Percentiles rank a stretch among this genome's conserved stretches.
Evolutionary conservation across 1,140 invertebrate species (phyloP).

Genomic region (Bombus vancouverensis): DNA sequence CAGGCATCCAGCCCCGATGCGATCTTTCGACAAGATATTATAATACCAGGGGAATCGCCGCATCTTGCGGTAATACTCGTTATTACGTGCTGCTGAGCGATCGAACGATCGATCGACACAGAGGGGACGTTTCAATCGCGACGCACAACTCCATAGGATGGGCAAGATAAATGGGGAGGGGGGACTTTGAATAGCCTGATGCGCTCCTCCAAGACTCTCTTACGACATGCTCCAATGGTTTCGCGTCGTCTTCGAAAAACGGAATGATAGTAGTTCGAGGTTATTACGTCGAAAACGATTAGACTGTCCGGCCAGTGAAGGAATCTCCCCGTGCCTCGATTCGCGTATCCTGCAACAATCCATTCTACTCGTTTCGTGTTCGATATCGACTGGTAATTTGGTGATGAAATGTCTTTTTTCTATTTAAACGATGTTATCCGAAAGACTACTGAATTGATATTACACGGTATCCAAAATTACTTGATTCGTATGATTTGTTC

Average conservation of each 20-base stretch:
- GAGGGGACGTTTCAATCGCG: slow-evolving; percentile 73
- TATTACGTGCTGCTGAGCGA: slow-evolving; percentile 68
- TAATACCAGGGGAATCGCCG: slow-evolving; percentile 64
- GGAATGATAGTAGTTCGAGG: not conserved
- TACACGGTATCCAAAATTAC: too few relatives aligned
- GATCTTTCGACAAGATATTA: slow-evolving; percentile 66
- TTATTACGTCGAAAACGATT: slow-evolving; percentile 26
- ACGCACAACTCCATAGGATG: slow-evolving; percentile 32
- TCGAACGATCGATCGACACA: slow-evolving; percentile 61
- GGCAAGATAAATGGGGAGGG: slow-evolving; percentile 30
- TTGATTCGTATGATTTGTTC: too few relatives aligned
- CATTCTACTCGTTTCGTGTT: not conserved
- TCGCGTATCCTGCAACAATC: not conserved
- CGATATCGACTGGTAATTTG: not conserved
- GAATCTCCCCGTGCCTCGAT: not conserved
- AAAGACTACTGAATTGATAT: too few relatives aligned
- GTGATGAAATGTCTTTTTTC: too few relatives aligned
- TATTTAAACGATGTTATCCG: too few relatives aligned
- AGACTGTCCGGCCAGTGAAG: not conserved
- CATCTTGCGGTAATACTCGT: slow-evolving; percentile 71
- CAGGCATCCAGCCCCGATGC: slow-evolving; percentile 52
- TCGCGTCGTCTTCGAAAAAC: slow-evolving; percentile 32
- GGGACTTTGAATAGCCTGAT: slow-evolving; percentile 30
- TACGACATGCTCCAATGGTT: not conserved
- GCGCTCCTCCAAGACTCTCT: slow-evolving; percentile 1